Percentiles rank a stretch among this genome's conserved stretches.
Evolutionary conservation across 2,113 vertebrate genomes (phyloP).

Genomic region (Poecile atricapillus): DNA sequence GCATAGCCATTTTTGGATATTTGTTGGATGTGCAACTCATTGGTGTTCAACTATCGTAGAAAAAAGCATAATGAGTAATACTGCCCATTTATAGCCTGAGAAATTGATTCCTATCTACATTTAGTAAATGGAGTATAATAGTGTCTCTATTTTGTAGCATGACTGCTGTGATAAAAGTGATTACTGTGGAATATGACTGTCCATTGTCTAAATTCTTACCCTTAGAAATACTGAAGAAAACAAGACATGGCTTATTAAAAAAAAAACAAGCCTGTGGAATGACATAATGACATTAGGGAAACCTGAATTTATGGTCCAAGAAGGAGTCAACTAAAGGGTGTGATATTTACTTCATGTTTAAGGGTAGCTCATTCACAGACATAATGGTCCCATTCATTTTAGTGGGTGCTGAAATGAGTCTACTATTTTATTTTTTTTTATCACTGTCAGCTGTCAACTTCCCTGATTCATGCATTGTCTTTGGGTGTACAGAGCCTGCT

Average conservation of each 20-base stretch:
- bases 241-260: background rate
- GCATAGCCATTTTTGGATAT: background rate
- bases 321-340: accelerated
- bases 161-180: background rate
- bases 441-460: background rate
- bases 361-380: background rate
- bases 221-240: background rate
- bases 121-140: background rate
- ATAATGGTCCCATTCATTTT: background rate
- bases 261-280: background rate
- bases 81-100: background rate
- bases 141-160: background rate
- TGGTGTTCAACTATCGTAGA: background rate
- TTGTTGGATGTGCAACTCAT: background rate
- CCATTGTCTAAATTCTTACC: background rate
- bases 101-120: background rate
- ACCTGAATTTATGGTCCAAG: background rate
- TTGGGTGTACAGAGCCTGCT: background rate
- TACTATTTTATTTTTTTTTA: background rate
- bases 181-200: background rate
- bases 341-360: background rate
- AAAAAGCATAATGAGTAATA: background rate
- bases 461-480: background rate
- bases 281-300: background rate
- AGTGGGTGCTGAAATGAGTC: background rate